Evolutionary conservation across 2,113 vertebrate genomes (phyloP), one percentile per base, ranked within the genome.

Genomic region (Sturnira hondurensis): DNA sequence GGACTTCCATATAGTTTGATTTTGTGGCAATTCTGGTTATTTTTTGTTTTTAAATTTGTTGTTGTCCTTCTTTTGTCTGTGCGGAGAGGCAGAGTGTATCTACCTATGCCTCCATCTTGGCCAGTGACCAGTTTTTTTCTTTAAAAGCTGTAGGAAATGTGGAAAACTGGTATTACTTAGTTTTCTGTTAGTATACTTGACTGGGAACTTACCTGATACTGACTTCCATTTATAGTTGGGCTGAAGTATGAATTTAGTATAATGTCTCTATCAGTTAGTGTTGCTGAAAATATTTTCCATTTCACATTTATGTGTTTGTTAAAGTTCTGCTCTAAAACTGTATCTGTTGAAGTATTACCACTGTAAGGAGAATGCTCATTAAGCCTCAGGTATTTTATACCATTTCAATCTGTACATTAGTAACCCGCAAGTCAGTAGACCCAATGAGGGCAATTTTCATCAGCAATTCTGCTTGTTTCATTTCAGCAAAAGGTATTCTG

Each of bases 201-300:
- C 17, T 92, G 87, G 96, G 97, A 96, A 96, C n/a, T 54, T 98
- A 54, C 65, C 61, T 97, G 63, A 73, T 87, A 38, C 24, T 74
- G 41, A 71, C 70, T 86, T 92, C 58, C 47, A 93, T 83, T 92
- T 74, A 65, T 24, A 61, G n/a, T 90, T 89, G 47, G 8, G 14
- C 47, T 9, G 54, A 38, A 89, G 31, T 89, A n/a, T 91, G 45
- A 86, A 86, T 85, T 83, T 83, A 88, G 13, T 90, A 10, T 77
- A 74, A 36, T 76, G 12, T 16, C 65, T 84, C 24, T 38, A 0
- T 41, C 63, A 13, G 38, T 54, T 33, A 92, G 5, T 89, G 28
- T 76, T 93, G 86, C 13, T 81, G 52, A 87, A 93, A 94, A 80
- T 28, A 17, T 17, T 10, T 15, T 88, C 22, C 58, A 71, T 95